Evolutionary conservation across 30 jellyfish, hydroid and myxozoan genomes (phyloP), one percentile per base, ranked within the genome.

Genomic region (Pelagia noctiluca): DNA sequence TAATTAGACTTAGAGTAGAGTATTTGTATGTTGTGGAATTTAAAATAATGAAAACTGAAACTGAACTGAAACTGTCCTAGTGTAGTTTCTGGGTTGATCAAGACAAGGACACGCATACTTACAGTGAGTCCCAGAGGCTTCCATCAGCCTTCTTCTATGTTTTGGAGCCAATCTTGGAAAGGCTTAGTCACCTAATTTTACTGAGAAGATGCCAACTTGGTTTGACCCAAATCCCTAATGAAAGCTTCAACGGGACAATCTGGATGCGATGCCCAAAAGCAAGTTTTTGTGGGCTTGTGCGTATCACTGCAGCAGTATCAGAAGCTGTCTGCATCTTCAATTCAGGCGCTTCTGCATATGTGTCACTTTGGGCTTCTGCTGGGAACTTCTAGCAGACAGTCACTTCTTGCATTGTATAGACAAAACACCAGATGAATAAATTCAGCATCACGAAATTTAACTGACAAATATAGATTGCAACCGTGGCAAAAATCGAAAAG

Each of bases 221-320:
- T 3, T 29, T 63, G n/a, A 63, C 76, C 10, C 76, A 63, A 29
- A 63, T 24, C 32, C 25, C 16, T 8, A 57, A 57, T 57, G 72
- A 57, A 22, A 57, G 72, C 26, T 57, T 57, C 4, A 57, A 57
- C 24, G 10, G 26, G 11, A 11, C 26, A 7, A 57, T 57, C 16
- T 57, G 72, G 25, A 22, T 7, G 26, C 12, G 72, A 13, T 57
- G 72, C 26, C 72, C 72, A 57, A 57, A 57, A 57, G 5, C 16
- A 7, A 57, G 4, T 11, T 57, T 57, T 57, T 57, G 72, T 22
- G 26, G 72, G 11, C 61, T 47, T 8, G 16, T 11, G 16, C 11
- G 61, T 8, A 47, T 47, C 11, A 47, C 61, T 47, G n/a, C n/a
- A n/a, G n/a, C n/a, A n/a, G n/a, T n/a, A n/a, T n/a, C n/a, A n/a